phyloP scores from a whole-genome alignment of 2,888 invertebrate genomes.

The Chaitophorus viminalis region DNA sequence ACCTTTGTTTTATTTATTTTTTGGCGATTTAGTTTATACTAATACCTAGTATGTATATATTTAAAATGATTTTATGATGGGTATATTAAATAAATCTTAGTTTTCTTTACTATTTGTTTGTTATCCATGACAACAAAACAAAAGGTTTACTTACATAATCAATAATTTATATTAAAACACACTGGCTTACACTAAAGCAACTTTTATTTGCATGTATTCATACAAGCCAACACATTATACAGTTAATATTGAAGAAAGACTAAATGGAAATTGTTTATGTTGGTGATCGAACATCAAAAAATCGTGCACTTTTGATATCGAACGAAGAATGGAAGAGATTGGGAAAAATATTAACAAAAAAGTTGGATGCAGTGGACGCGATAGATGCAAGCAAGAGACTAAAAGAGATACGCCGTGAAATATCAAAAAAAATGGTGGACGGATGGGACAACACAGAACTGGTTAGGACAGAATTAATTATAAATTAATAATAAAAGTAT shows the following conservation, averaged over 20 bases:
- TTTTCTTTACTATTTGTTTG: not conserved
- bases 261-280: constrained; percentile 47
- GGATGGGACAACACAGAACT: constrained; percentile 51
- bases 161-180: not conserved
- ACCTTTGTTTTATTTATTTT: too few relatives aligned
- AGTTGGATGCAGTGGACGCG: not conserved
- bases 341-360: constrained; percentile 33
- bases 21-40: too few relatives aligned
- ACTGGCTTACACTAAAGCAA: not conserved
- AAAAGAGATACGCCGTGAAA: constrained; percentile 27
- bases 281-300: not conserved
- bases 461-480: not conserved
- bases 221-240: not conserved
- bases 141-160: not conserved
- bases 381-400: not conserved
- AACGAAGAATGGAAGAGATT: constrained; percentile 57
- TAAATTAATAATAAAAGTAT: not conserved
- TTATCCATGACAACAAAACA: constrained; percentile 31
- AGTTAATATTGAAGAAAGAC: not conserved
- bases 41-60: too few relatives aligned
- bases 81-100: not conserved
- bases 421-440: constrained; percentile 32
- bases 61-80: too few relatives aligned
- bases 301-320: constrained; percentile 46
- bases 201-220: not conserved